These are phyloP conservation scores for Ostrea denselamellosa DNA, from an alignment of 1,140 invertebrate genomes.

Conservation along the genomic window DNA sequence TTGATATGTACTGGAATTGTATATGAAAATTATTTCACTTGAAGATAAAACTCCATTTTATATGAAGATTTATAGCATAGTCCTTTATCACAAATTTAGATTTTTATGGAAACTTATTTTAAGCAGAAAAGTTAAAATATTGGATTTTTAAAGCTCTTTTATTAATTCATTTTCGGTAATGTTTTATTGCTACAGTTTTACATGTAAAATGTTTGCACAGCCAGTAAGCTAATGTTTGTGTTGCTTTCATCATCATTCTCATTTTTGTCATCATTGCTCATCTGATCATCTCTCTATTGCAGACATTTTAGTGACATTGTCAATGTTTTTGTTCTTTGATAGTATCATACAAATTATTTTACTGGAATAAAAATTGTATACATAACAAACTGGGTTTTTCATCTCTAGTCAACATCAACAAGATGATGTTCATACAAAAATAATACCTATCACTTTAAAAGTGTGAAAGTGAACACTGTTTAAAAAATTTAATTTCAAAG, in stretches of 20 bases:
- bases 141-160: not conserved
- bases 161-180: not conserved
- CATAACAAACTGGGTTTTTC: not conserved
- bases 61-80: not conserved
- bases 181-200: not conserved
- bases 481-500: too few species aligned
- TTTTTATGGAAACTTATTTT: too few species aligned
- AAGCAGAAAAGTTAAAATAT: not conserved
- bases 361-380: constrained; percentile 38
- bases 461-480: too few species aligned
- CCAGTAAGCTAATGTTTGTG: constrained; percentile 25
- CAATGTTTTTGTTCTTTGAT: constrained; percentile 38
- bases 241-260: constrained; percentile 10
- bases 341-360: constrained; percentile 40
- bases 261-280: not conserved
- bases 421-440: too few species aligned
- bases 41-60: not conserved
- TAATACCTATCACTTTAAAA: too few species aligned
- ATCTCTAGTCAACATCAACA: not conserved
- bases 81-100: not conserved
- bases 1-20: not conserved
- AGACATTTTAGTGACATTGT: constrained; percentile 30
- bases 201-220: constrained; percentile 11
- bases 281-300: constrained; percentile 1
- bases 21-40: not conserved